Percentiles rank a stretch among this genome's conserved stretches.
These are phyloP conservation scores for Drosophila multiciliata DNA, from an alignment of 2,888 invertebrate genomes.

Conservation along the genomic window DNA sequence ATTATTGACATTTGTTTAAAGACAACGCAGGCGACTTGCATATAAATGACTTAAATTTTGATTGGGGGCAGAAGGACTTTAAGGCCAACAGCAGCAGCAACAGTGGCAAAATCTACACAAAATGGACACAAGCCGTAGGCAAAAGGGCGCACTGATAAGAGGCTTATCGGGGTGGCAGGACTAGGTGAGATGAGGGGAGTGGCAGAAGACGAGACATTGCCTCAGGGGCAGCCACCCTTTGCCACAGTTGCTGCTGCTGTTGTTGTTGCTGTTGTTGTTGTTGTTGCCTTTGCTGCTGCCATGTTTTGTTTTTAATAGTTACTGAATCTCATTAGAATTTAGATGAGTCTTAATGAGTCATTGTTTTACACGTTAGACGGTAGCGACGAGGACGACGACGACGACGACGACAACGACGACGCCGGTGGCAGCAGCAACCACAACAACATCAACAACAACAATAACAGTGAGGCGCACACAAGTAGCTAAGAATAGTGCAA, in stretches of 20 bases:
- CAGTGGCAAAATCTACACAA: slow-evolving; percentile 69
- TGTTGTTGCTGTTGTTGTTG: slow-evolving; percentile 32
- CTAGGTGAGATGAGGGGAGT: background rate
- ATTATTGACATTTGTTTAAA: slow-evolving; percentile 80
- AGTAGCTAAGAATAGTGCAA: slow-evolving; percentile 70
- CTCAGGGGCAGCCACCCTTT: slow-evolving; percentile 70
- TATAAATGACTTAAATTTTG: slow-evolving; percentile 72
- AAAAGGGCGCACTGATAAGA: slow-evolving; percentile 61
- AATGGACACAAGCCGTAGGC: slow-evolving; percentile 61
- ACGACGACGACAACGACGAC: slow-evolving; percentile 20
- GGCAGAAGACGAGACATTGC: slow-evolving; percentile 28
- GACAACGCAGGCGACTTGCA: slow-evolving; percentile 67
- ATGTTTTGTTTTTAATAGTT: slow-evolving; percentile 83
- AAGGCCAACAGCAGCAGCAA: slow-evolving; percentile 33
- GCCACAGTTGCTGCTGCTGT: slow-evolving; percentile 55
- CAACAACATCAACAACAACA: slow-evolving; percentile 23
- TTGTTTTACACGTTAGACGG: slow-evolving; percentile 83
- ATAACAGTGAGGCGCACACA: slow-evolving; percentile 10
- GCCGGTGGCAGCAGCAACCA: slow-evolving; percentile 23
- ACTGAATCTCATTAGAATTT: slow-evolving; percentile 85
- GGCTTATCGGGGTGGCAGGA: slow-evolving; percentile 12
- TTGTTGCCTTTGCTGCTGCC: slow-evolving; percentile 50
- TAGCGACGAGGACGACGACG: slow-evolving; percentile 35
- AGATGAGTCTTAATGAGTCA: slow-evolving; percentile 85
- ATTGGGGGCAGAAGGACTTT: slow-evolving; percentile 39